A percentile compares a stretch with the other conserved stretches of the same genome.
These are phyloP conservation scores for Philonicus albiceps DNA, from an alignment of 2,888 invertebrate species.

Conservation along the genomic window DNA sequence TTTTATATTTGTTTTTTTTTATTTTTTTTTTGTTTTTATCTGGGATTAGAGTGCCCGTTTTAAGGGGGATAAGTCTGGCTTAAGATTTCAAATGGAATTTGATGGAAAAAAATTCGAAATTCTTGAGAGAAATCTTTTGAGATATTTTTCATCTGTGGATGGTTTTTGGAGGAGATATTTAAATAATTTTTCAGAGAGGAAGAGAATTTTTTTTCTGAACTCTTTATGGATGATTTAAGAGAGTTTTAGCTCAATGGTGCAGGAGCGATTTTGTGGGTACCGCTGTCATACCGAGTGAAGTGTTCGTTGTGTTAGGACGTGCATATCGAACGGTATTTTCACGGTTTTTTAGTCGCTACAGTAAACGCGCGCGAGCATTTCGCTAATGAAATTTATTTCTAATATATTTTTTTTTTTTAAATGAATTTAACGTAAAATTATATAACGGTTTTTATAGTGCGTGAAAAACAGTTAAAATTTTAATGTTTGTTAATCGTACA, in stretches of 20 bases:
- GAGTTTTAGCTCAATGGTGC: neutral
- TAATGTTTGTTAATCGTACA: neutral
- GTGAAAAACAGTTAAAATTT: neutral
- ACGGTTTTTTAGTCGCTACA: neutral
- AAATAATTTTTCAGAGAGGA: neutral
- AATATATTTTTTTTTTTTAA: neutral
- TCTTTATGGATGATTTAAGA: neutral
- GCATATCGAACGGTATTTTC: neutral
- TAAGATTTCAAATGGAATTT: neutral
- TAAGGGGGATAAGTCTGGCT: neutral
- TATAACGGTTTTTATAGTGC: neutral
- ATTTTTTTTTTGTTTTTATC: neutral
- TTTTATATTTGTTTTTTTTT: too few relatives aligned
- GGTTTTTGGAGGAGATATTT: neutral
- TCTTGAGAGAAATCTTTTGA: neutral
- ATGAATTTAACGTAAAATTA: neutral
- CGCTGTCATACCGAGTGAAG: slow-evolving; percentile 34
- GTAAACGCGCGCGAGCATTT: slow-evolving; percentile 4
- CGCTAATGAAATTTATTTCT: neutral
- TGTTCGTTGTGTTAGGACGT: slow-evolving; percentile 26
- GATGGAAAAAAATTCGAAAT: neutral
- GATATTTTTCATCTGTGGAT: neutral
- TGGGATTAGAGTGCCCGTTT: neutral
- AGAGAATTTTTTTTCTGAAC: neutral
- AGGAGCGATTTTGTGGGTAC: neutral